These are phyloP conservation scores for Parazoanthus darwini DNA, from an alignment of 92 coral and sea anemone species.

Conservation along the genomic window DNA sequence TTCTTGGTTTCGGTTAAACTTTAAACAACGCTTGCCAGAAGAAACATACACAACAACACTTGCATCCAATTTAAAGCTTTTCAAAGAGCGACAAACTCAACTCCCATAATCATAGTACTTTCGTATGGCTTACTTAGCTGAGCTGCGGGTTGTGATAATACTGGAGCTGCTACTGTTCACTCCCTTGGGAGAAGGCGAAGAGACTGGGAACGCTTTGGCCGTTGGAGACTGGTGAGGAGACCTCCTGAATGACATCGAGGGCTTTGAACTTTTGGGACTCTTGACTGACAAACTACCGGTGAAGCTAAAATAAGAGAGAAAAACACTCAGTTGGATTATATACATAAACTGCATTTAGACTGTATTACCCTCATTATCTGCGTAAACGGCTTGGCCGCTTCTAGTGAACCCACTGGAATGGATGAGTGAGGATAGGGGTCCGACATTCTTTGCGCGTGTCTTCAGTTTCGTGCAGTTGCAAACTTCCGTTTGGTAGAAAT, in stretches of 20 bases:
- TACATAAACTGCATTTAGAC: neutral
- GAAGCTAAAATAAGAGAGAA: neutral
- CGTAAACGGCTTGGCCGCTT: neutral
- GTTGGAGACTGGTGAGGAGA: constrained; percentile 37
- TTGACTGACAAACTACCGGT: constrained; percentile 21
- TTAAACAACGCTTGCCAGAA: too few species aligned
- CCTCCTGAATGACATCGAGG: constrained; percentile 26
- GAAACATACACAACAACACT: too few species aligned
- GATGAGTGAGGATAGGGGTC: neutral
- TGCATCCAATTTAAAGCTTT: too few species aligned
- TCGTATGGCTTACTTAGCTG: constrained; percentile 48
- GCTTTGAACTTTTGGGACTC: constrained; percentile 20
- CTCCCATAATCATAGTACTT: neutral
- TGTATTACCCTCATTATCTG: neutral
- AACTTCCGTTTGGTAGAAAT: too few species aligned
- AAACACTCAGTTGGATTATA: neutral
- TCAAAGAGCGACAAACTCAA: neutral
- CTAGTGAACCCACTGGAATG: neutral
- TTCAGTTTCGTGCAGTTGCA: too few species aligned
- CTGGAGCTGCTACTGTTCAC: constrained; percentile 43
- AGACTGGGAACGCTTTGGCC: constrained; percentile 33
- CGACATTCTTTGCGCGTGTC: neutral
- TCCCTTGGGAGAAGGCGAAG: constrained; percentile 30
- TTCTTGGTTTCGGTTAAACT: too few species aligned
- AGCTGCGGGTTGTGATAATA: constrained; percentile 78